Evolutionary conservation across 2,797 vertebrate genomes (phyloP).

Genomic region (Prunella strophiata): DNA sequence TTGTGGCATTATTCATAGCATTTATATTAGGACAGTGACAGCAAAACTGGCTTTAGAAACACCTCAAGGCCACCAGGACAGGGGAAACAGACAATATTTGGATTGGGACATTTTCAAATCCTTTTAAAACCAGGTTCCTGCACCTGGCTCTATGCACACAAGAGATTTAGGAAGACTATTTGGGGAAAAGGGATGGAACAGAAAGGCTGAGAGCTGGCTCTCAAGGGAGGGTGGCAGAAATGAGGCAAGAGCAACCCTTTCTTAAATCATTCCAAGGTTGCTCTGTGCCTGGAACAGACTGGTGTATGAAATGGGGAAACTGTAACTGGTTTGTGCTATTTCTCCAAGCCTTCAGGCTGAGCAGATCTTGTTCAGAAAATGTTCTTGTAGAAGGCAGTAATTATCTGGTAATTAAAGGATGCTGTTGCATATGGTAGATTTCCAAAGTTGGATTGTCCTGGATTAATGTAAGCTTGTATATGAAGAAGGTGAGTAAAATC

Average conservation of each 20-base stretch:
- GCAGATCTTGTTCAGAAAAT: slow-evolving; percentile 39
- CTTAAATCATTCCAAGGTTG: not conserved
- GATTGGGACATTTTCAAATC: not conserved
- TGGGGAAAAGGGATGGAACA: not conserved
- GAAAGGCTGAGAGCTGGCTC: not conserved
- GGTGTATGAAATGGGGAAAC: not conserved
- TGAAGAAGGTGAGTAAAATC: slow-evolving; percentile 8
- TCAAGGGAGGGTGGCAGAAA: not conserved
- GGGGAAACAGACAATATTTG: rapidly evolving
- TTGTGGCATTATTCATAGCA: not conserved
- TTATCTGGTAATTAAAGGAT: slow-evolving; percentile 56
- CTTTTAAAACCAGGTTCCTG: not conserved
- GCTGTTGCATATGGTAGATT: slow-evolving; percentile 35
- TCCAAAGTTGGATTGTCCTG: slow-evolving; percentile 34
- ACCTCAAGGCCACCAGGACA: not conserved
- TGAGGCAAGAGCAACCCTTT: not conserved
- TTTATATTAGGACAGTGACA: not conserved
- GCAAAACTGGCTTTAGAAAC: not conserved
- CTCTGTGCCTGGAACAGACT: not conserved
- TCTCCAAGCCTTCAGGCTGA: slow-evolving; percentile 17
- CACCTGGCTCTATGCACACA: rapidly evolving
- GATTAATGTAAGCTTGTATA: not conserved
- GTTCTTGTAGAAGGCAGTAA: not conserved
- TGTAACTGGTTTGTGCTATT: not conserved
- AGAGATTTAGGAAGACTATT: not conserved